Base-by-base conservation (phyloP, 2,113 vertebrate species). In the Stigmatopora argus region DNA sequence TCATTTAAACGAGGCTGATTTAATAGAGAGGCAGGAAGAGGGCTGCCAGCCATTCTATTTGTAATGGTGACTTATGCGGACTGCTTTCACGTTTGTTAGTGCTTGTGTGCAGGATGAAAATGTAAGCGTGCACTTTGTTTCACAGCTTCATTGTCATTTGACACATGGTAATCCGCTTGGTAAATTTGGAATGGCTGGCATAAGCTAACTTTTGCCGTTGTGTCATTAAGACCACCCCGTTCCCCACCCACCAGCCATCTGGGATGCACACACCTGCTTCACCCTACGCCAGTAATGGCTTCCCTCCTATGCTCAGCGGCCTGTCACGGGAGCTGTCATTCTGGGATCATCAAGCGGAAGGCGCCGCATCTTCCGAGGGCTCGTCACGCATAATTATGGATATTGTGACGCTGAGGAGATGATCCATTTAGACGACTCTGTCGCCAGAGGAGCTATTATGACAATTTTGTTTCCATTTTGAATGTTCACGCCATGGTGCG, bases 191-290 rank as follows among this genome's bases (percentile, higher is more conserved):
- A 31, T 31, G 23, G 12, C 23, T 31, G 53, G 23, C 26, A 56
- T 56, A 67, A 66, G 73, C 67, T 65, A 21, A 18, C 70, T 63
- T 87, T 87, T 74, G 71, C 85, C 73, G 73, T 84, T 84, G 82
- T 80, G 81, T 86, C 85, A 89, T 89, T 89, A 88, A 84, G 53
- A 56, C 9, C 23, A 15, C 21, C 6, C 26, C 23, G 5, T 12
- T 4, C 1, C 31, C 55, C 55, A 1, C 15, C 26, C 26, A 60
- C 79, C 78, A 82, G 82, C 87, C 89, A 89, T 91, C 89, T 92
- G 89, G 88, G 84, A 86, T 76, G 83, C 83, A 88, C 88, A 87
- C 89, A 90, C 90, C 90, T 91, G 90, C 88, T 86, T 82, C 85
- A 83, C 83, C 78, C 87, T 80, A 84, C 73, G 87, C 85, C 71